phyloP scores from a whole-genome alignment of 1,140 invertebrate species.

The Solenopsis invicta region DNA sequence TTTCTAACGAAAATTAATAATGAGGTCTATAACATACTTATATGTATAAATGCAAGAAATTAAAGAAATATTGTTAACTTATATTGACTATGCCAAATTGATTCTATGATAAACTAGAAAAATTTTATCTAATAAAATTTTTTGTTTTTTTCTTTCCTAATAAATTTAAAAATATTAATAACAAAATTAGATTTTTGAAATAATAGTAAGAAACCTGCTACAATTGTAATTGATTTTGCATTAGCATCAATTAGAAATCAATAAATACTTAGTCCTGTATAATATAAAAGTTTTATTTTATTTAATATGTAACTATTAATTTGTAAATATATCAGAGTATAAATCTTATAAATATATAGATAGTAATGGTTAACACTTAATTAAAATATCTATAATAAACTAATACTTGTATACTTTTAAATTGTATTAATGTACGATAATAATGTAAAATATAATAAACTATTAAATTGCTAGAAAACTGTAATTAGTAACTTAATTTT shows the following conservation, averaged over 20 bases:
- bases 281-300: not conserved
- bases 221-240: not conserved
- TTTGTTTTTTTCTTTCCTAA: not conserved
- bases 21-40: not conserved
- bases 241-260: not conserved
- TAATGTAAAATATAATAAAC: constrained; percentile 7
- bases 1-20: not conserved
- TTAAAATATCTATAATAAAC: not conserved
- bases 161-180: not conserved
- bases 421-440: not conserved
- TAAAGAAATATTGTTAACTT: not conserved
- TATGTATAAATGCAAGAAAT: not conserved
- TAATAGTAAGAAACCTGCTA: not conserved
- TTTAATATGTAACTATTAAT: not conserved
- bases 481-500: too few relatives aligned
- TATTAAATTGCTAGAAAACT: not conserved
- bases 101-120: not conserved
- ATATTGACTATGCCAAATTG: not conserved
- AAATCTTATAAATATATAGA: not conserved
- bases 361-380: not conserved
- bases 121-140: not conserved
- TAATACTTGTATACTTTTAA: constrained; percentile 2
- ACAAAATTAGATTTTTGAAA: not conserved
- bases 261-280: not conserved
- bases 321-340: not conserved